These are phyloP conservation scores for Oplegnathus fasciatus DNA, from an alignment of 2,113 vertebrate genomes.

Conservation along the genomic window DNA sequence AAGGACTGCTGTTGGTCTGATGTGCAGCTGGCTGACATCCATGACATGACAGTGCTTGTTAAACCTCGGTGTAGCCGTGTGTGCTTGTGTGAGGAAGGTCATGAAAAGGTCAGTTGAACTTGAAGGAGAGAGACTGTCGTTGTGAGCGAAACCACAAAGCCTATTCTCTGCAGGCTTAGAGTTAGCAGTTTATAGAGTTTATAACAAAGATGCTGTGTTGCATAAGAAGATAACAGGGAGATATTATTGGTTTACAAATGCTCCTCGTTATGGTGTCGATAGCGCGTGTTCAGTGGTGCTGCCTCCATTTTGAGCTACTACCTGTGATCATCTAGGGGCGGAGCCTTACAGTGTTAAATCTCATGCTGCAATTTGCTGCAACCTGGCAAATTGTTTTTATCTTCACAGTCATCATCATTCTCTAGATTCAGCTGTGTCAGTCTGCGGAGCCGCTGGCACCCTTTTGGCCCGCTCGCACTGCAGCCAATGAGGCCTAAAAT, in stretches of 20 bases:
- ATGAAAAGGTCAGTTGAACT: conserved; percentile 12
- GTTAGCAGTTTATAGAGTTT: conserved; percentile 8
- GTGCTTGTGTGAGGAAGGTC: background rate
- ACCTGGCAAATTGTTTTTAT: conserved; percentile 36
- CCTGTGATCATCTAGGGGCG: background rate
- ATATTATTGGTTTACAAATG: background rate
- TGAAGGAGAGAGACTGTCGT: background rate
- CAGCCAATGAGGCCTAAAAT: conserved; percentile 62
- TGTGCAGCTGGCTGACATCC: background rate
- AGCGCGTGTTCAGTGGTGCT: background rate
- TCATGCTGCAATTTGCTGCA: conserved; percentile 41
- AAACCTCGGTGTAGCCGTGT: background rate
- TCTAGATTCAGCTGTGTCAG: conserved; percentile 44
- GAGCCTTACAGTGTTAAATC: background rate
- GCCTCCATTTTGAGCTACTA: conserved; percentile 8
- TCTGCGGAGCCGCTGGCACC: conserved; percentile 35
- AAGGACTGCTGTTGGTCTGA: background rate
- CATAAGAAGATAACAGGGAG: conserved; percentile 2
- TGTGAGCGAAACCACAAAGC: conserved; percentile 29
- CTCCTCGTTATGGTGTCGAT: background rate
- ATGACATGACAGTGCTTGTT: background rate
- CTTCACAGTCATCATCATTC: conserved; percentile 25
- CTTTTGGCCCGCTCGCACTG: background rate
- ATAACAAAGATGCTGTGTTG: conserved; percentile 18
- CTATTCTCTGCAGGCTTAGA: conserved; percentile 16